phyloP scores from a whole-genome alignment of 2,113 vertebrate species.

The Crotalus helleri region DNA sequence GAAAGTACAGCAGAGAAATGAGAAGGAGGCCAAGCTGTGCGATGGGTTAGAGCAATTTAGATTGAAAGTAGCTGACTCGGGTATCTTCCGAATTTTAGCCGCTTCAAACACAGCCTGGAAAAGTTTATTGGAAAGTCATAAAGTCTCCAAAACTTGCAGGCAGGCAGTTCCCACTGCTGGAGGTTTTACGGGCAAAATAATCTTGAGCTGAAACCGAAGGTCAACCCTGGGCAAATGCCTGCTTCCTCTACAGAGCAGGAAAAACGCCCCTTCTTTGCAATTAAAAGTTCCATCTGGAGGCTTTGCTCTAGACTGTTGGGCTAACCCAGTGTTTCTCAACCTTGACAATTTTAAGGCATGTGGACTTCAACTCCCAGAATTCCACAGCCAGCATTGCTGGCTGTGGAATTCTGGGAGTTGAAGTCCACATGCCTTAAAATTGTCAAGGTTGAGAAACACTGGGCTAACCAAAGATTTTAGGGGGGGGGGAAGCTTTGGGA shows the following conservation, averaged over 20 bases:
- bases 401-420: too few species aligned
- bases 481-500: neutral
- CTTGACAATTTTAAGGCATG: too few species aligned
- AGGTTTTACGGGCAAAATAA: neutral
- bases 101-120: neutral
- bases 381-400: too few species aligned
- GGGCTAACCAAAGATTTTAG: neutral
- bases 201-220: neutral
- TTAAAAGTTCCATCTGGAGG: neutral
- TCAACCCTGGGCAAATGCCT: neutral
- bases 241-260: neutral
- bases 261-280: neutral
- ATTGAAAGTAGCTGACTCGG: neutral
- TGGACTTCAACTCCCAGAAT: too few species aligned
- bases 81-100: neutral
- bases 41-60: neutral
- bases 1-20: neutral
- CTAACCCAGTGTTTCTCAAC: neutral
- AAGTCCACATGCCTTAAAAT: too few species aligned
- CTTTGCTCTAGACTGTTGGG: neutral
- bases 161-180: neutral
- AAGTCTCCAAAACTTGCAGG: neutral
- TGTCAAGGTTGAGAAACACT: too few species aligned
- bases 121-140: neutral
- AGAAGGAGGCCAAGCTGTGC: neutral